Base-by-base conservation (phyloP, 2,888 invertebrate genomes). In the Drosophila leonis region DNA sequence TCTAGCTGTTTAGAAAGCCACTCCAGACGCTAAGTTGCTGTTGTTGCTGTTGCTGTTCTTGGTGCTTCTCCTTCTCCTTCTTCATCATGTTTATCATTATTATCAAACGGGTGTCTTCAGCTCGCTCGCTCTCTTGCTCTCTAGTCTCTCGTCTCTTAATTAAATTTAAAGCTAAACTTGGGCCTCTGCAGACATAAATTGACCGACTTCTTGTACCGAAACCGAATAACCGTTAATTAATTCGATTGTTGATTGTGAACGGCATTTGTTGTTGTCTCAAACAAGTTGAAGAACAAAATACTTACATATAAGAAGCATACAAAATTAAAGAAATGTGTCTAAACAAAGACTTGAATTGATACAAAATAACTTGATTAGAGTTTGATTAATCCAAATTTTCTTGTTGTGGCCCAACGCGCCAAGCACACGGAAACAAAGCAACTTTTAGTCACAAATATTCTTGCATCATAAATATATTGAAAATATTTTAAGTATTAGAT, bases 141-240 rank as follows among this genome's bases (percentile, higher is more conserved):
- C 41, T 44, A 66, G 56, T n/a, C n/a, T 42, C 52, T 46, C 31
- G 46, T 46, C 75, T 65, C 57, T 65, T 90, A 88, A 86, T 86
- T 88, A 83, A 88, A 86, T 90, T 86, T 78, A 67, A 80, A 78
- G 78, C 83, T 65, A 54, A 70, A 61, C 70, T 60, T 65, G 69
- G 44, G 54, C 39, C 48, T 60, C 61, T 48, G 37, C 61, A 51
- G 42, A 63, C 56, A 59, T 60, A 65, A 81, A 79, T 77, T 88
- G 90, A 83, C 90, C 90, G 90, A 86, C 72, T 90, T 86, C 79
- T 83, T 76, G 72, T 75, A 72, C 80, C 77, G 72, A 71, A 75
- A 76, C 78, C 87, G 44, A 71, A 74, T 49, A 69, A 57, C 84
- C 82, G 90, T 90, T 86, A 86, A 90, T 88, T 83, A 78, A 86